These are phyloP conservation scores for Teinopalpus imperialis DNA, from an alignment of 2,888 invertebrate genomes.

Conservation along the genomic window DNA sequence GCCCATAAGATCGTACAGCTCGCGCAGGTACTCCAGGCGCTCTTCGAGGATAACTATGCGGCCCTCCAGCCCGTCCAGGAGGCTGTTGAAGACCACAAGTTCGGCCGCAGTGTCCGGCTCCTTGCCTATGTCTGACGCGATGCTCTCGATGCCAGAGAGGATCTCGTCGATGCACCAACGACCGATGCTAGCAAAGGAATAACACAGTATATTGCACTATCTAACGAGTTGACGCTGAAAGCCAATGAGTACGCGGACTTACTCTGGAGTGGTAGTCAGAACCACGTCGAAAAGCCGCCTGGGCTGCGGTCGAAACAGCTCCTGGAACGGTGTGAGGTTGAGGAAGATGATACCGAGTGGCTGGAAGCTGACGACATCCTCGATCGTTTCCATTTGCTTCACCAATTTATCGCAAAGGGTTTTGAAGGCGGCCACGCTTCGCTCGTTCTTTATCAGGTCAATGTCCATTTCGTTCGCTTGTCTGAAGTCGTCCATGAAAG, in stretches of 20 bases:
- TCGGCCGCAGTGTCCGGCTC: constrained; percentile 88
- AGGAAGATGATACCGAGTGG: constrained; percentile 88
- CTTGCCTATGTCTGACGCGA: constrained; percentile 83
- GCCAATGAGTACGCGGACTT: too few relatives aligned
- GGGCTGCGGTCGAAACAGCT: constrained; percentile 87
- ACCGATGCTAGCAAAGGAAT: constrained; percentile 79
- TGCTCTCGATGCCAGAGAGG: constrained; percentile 83
- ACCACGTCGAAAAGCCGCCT: constrained; percentile 85
- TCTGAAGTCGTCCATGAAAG: constrained; percentile 85
- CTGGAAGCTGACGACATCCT: constrained; percentile 84
- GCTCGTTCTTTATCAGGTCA: constrained; percentile 83
- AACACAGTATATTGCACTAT: constrained; percentile 19
- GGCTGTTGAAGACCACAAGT: constrained; percentile 86
- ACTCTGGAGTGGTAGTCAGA: constrained; percentile 85
- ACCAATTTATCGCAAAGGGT: constrained; percentile 86
- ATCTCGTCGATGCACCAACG: constrained; percentile 82
- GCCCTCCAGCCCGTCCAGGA: constrained; percentile 85
- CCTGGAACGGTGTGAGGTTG: constrained; percentile 87
- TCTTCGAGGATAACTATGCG: constrained; percentile 87
- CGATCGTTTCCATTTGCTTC: constrained; percentile 85
- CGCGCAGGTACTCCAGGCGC: constrained; percentile 89
- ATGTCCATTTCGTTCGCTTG: constrained; percentile 86
- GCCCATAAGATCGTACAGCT: constrained; percentile 92
- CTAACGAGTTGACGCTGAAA: too few relatives aligned
- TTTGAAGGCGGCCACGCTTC: constrained; percentile 85